Evolutionary conservation across 2,888 invertebrate genomes (phyloP).

Genomic region (Pardosa pseudoannulata): DNA sequence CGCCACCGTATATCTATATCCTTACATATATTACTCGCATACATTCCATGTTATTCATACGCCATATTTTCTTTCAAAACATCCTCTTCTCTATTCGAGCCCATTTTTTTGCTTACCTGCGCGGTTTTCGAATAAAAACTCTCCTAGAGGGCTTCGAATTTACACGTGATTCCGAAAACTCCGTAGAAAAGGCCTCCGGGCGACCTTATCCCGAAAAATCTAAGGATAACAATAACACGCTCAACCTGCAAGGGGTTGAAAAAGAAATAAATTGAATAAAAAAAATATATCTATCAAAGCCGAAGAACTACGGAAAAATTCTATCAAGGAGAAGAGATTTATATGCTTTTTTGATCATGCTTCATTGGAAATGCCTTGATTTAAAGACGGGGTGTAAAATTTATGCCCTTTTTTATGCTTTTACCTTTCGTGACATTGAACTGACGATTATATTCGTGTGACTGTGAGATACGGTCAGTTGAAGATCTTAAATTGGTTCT

Average conservation of each 20-base stretch:
- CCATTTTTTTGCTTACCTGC: constrained; percentile 5
- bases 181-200: not conserved
- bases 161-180: not conserved
- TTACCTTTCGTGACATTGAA: no score
- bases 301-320: not conserved
- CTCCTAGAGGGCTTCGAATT: not conserved
- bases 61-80: not conserved
- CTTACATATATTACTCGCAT: not conserved
- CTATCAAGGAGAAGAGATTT: constrained; percentile 7
- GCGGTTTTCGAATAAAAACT: not conserved
- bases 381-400: not conserved
- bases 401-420: no score
- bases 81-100: not conserved
- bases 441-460: no score
- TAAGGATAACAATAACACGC: constrained; percentile 15
- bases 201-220: constrained; percentile 7
- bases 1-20: not conserved
- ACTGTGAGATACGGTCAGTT: no score
- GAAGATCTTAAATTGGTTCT: no score
- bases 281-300: not conserved
- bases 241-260: not conserved
- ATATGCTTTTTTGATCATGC: constrained; percentile 3
- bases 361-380: constrained; percentile 17
- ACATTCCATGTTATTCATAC: not conserved
- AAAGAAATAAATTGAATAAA: not conserved